Percentiles rank a stretch among this genome's conserved stretches.
Conservation (phyloP, 2,113 vertebrate species). For the Albula goreensis region DNA sequence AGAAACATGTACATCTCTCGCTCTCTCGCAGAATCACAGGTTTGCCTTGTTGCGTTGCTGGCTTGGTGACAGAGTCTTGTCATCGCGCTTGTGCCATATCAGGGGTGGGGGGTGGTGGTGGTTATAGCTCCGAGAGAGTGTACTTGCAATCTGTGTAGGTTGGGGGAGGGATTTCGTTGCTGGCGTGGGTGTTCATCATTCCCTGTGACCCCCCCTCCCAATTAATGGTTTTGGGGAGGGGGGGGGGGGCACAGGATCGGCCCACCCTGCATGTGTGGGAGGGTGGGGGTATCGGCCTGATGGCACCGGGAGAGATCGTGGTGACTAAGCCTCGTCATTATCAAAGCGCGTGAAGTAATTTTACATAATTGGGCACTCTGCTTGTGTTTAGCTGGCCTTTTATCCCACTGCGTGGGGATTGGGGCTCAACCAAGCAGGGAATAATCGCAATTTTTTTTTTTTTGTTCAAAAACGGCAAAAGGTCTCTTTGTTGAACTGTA, state of each 20-base stretch:
- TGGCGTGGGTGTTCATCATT: background rate
- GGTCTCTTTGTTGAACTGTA: background rate
- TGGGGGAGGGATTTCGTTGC: background rate
- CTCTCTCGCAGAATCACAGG: too few species aligned
- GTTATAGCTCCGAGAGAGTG: too few species aligned
- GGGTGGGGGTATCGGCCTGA: background rate
- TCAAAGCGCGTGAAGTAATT: background rate
- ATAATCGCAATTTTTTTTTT: background rate
- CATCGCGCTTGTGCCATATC: background rate
- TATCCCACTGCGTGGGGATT: background rate
- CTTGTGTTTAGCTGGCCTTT: background rate
- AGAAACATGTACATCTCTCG: background rate
- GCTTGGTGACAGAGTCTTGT: background rate
- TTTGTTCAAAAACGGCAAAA: background rate
- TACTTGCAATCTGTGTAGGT: too few species aligned
- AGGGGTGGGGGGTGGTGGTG: too few species aligned
- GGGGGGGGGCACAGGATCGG: too few species aligned
- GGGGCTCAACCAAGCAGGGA: background rate
- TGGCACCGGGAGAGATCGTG: too few species aligned
- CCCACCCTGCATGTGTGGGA: background rate
- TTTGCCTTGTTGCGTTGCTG: background rate
- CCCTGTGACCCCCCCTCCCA: background rate
- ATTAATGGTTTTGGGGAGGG: background rate
- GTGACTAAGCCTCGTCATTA: constrained; percentile 5
- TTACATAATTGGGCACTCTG: background rate